phyloP scores from a whole-genome alignment of 1,140 invertebrate genomes.

The Temnothorax curvispinosus region DNA sequence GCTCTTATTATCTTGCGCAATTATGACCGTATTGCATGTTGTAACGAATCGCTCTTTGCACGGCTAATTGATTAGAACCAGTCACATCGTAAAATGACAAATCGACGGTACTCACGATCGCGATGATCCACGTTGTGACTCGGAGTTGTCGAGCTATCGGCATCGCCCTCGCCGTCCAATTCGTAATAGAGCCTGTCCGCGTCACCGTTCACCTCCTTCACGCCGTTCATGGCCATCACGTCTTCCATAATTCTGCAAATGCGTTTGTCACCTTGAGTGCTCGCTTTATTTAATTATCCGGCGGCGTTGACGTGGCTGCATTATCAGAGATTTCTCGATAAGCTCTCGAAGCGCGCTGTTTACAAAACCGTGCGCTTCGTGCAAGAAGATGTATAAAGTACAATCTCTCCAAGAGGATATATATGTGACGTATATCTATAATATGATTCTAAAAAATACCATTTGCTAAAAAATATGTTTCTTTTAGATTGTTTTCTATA shows the following conservation, averaged over 20 bases:
- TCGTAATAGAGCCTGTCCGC: slow-evolving; percentile 77
- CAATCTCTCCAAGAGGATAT: not conserved
- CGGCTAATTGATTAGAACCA: not conserved
- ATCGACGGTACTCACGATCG: slow-evolving; percentile 78
- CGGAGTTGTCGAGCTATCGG: slow-evolving; percentile 82
- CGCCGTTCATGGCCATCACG: slow-evolving; percentile 69
- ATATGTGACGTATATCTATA: not conserved
- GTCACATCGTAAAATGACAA: not conserved
- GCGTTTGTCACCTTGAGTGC: slow-evolving; percentile 1
- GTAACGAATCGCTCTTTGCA: not conserved
- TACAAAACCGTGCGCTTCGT: not conserved
- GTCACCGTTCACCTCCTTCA: slow-evolving; percentile 74
- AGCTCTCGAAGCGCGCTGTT: not conserved
- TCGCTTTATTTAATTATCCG: not conserved
- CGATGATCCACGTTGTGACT: slow-evolving; percentile 77
- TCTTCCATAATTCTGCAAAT: slow-evolving; percentile 80
- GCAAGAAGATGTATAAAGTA: not conserved
- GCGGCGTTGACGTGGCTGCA: not conserved
- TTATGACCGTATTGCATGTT: not conserved
- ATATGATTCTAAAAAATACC: not conserved
- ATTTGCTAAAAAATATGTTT: not conserved
- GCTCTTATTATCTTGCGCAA: not conserved
- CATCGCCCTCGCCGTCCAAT: slow-evolving; percentile 80
- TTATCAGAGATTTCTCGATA: slow-evolving; percentile 9
- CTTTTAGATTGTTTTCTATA: not conserved